phyloP scores from a whole-genome alignment of 2,113 vertebrate genomes.

The Onychostruthus taczanowskii region DNA sequence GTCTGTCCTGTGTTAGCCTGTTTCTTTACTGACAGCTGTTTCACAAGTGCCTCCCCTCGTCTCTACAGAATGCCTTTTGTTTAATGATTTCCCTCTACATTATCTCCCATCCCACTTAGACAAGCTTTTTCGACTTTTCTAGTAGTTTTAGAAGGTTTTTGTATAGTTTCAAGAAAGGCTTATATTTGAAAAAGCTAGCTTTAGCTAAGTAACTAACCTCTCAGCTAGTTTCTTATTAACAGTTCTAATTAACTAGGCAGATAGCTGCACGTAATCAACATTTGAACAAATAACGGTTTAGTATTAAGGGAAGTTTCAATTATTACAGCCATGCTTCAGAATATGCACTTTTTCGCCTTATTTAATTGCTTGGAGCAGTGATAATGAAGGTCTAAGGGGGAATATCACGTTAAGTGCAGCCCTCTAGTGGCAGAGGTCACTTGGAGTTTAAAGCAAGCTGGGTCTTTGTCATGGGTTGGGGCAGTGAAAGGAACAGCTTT shows the following conservation, averaged over 20 bases:
- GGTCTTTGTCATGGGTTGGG: neutral
- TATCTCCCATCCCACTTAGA: neutral
- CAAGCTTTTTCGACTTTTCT: neutral
- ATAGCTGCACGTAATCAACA: neutral
- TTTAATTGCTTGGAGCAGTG: neutral
- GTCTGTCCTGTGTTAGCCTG: conserved; percentile 49
- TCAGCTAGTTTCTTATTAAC: neutral
- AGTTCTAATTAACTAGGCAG: neutral
- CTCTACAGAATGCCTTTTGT: conserved; percentile 56
- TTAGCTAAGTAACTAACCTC: neutral
- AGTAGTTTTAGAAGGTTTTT: neutral
- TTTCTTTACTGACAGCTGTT: conserved; percentile 58
- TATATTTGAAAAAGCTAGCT: neutral
- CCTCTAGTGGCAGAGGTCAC: conserved; percentile 36
- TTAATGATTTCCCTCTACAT: neutral
- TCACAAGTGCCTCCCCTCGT: conserved; percentile 50
- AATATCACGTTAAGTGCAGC: neutral
- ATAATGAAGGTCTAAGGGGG: neutral
- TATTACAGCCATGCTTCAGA: neutral
- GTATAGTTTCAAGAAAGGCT: neutral
- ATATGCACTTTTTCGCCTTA: neutral
- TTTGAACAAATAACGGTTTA: neutral
- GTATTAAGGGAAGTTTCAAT: neutral
- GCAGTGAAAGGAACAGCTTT: neutral
- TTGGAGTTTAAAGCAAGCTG: neutral